Evolutionary conservation across 2,113 vertebrate genomes (phyloP).

Genomic region (Hemibagrus wyckioides): DNA sequence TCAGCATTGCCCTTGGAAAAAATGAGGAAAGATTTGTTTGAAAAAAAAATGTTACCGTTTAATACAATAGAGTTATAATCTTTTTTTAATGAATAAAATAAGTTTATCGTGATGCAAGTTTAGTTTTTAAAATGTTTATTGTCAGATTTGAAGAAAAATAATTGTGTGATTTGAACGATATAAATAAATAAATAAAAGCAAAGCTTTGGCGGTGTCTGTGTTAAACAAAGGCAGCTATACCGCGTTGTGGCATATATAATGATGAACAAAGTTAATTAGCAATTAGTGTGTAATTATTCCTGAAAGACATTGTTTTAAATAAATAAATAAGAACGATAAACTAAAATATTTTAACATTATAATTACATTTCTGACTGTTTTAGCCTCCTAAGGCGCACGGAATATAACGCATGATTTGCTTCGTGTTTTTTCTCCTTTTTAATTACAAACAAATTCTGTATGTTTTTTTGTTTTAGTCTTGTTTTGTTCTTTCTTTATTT

Average conservation of each 20-base stretch:
- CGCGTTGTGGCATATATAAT: background rate
- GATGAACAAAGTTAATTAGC: background rate
- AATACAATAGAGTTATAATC: background rate
- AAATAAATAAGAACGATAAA: background rate
- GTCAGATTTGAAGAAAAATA: slow-evolving; percentile 42
- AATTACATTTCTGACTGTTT: background rate
- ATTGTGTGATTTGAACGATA: slow-evolving; percentile 53
- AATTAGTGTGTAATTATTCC: background rate
- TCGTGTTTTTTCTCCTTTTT: background rate
- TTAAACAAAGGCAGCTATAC: background rate
- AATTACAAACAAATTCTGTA: background rate
- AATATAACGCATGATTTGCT: background rate
- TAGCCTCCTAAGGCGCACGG: background rate
- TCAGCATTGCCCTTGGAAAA: slow-evolving; percentile 11
- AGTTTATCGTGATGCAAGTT: background rate
- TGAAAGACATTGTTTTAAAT: background rate
- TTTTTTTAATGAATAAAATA: background rate
- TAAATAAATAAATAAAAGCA: slow-evolving; percentile 7
- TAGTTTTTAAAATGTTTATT: background rate
- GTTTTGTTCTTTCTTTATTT: background rate
- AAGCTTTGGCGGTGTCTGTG: background rate
- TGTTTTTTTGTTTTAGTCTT: background rate
- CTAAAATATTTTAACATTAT: background rate
- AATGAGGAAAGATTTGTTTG: slow-evolving; percentile 42
- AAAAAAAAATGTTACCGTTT: slow-evolving; percentile 22